Evolutionary conservation across 1,140 invertebrate species (phyloP).

Genomic region (Planococcus citri): DNA sequence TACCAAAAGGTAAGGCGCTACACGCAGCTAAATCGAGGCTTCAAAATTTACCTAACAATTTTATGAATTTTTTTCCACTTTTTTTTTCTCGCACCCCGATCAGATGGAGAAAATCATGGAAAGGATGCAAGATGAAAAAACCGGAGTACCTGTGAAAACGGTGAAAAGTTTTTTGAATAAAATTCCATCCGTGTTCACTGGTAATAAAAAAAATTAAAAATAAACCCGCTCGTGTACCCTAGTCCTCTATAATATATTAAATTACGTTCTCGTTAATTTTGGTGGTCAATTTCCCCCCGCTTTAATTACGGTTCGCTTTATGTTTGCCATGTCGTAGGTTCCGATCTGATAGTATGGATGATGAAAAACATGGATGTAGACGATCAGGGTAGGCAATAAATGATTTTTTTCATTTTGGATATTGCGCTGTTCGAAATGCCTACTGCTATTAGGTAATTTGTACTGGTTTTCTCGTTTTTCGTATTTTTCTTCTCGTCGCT

Average conservation of each 20-base stretch:
- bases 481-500: too few relatives aligned
- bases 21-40: not conserved
- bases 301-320: not conserved
- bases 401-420: conserved; percentile 10
- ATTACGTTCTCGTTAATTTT: not conserved
- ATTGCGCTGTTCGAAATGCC: not conserved
- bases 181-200: conserved; percentile 88
- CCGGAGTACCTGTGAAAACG: conserved; percentile 88
- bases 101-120: conserved; percentile 95
- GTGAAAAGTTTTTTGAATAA: conserved; percentile 99
- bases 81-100: not conserved
- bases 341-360: conserved; percentile 89
- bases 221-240: too few relatives aligned
- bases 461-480: too few relatives aligned
- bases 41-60: not conserved
- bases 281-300: too few relatives aligned
- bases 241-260: not conserved
- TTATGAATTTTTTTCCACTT: too few relatives aligned
- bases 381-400: conserved; percentile 54
- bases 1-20: conserved; percentile 14
- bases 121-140: conserved; percentile 88
- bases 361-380: conserved; percentile 82
- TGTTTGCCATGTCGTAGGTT: conserved; percentile 48
- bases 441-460: conserved; percentile 1
- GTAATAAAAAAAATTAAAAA: conserved; percentile 44